Base-by-base conservation (phyloP, 1,140 invertebrate species). In the Drosophila ficusphila region DNA sequence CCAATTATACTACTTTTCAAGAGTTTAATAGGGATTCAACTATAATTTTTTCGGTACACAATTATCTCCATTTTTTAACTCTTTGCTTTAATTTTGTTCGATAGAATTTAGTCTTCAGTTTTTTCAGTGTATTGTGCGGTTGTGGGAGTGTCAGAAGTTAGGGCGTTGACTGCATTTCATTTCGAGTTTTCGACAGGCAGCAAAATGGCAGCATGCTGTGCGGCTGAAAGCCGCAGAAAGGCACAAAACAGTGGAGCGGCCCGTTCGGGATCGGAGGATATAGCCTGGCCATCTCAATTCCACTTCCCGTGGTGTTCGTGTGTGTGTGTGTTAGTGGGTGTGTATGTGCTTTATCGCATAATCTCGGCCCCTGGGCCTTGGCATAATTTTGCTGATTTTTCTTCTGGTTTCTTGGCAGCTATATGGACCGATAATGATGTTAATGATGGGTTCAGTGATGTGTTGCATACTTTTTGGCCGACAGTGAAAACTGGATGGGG, bases 151-250 rank as follows among this genome's bases (percentile, higher is more conserved):
- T 49, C 60, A 53, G 42, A 29, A 49, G 68, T 41, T 31, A 48
- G 48, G 74, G 68, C 47, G 34, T 81, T 49, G 70, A 62, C 62
- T 83, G 79, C 79, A 86, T 79, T 85, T 79, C 76, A 71, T 83
- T 74, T 77, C 60, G 68, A 67, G 41, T 67, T 85, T 65, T 60
- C 27, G 73, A 58, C 46, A 61, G 60, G 67, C 76, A 68, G 65
- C 72, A 76, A 86, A 85, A 85, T 76, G 81, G 76, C 61, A 74
- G 81, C 79, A 46, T 51, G 72, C 76, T 70, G 72, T 67, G 77
- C 60, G 75, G n/a, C 51, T 69, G 48, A 77, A 49, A 65, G 48
- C 62, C 41, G 44, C 70, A 65, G 44, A 39, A 34, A 39, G 41
- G 21, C 53, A 33, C 53, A 54, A 14, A 31, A 46, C 23, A 33